A percentile compares a stretch with the other conserved stretches of the same genome.
Conservation (phyloP, 2,113 vertebrate species). For the Albula goreensis region DNA sequence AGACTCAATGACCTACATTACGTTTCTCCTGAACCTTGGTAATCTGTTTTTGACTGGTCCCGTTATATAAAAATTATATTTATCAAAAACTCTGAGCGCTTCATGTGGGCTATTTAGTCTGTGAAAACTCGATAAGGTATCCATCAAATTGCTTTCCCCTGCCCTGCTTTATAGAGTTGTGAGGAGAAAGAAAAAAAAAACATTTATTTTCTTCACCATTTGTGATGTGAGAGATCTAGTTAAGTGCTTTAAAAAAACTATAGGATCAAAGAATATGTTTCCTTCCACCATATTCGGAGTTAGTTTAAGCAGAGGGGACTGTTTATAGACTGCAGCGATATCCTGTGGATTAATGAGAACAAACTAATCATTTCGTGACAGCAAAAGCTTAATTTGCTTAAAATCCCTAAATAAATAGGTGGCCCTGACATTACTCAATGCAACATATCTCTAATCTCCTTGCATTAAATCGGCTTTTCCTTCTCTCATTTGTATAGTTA, state of each 20-base stretch:
- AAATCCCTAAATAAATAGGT: not conserved
- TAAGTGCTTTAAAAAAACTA: not conserved
- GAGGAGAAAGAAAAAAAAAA: constrained; percentile 5
- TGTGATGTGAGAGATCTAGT: constrained; percentile 13
- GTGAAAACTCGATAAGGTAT: constrained; percentile 49
- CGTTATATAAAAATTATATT: constrained; percentile 43
- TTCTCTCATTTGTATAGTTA: not conserved
- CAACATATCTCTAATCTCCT: not conserved
- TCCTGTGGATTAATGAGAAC: not conserved
- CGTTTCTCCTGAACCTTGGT: constrained; percentile 15
- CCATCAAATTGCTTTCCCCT: constrained; percentile 38
- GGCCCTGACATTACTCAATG: not conserved
- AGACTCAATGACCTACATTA: constrained; percentile 22
- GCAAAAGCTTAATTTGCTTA: not conserved
- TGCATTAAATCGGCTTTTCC: not conserved
- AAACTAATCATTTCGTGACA: constrained; percentile 10
- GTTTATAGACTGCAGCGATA: not conserved
- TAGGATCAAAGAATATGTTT: not conserved
- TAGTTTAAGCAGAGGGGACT: not conserved
- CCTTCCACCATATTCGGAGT: not conserved
- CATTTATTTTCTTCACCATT: constrained; percentile 10
- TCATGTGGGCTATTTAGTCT: constrained; percentile 45
- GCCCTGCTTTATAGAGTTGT: constrained; percentile 11
- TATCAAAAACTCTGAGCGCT: constrained; percentile 30
- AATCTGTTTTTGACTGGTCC: constrained; percentile 3